Evolutionary conservation across 2,797 vertebrate genomes (phyloP).

Genomic region (Pitangus sulphuratus): DNA sequence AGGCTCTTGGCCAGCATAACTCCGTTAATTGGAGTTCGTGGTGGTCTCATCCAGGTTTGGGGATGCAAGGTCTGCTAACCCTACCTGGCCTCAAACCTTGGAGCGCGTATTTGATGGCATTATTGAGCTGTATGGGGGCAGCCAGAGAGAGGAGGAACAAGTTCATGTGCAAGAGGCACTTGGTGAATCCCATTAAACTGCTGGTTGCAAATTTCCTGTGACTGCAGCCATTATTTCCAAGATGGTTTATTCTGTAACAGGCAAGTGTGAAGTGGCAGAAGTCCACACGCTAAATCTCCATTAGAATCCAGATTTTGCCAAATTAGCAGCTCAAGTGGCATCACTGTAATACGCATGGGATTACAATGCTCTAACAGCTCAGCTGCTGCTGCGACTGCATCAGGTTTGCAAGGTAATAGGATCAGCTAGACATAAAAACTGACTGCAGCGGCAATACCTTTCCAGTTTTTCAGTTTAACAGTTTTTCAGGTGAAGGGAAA

Average conservation of each 20-base stretch:
- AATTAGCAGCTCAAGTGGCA: background rate
- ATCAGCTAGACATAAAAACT: background rate
- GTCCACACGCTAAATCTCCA: background rate
- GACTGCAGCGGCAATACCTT: accelerated
- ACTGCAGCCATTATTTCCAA: background rate
- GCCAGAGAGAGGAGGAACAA: background rate
- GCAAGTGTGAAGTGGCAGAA: background rate
- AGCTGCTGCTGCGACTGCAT: background rate
- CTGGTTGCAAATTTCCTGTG: background rate
- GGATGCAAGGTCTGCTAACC: background rate
- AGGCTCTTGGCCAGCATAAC: accelerated
- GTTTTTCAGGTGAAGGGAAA: background rate
- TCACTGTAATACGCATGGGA: accelerated
- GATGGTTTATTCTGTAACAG: background rate
- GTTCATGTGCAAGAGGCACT: accelerated
- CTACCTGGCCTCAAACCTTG: background rate
- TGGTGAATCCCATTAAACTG: background rate
- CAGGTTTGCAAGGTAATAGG: accelerated
- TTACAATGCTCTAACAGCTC: background rate
- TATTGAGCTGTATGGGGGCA: background rate
- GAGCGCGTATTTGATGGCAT: accelerated
- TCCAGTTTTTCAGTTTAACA: background rate
- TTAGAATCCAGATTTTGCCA: background rate
- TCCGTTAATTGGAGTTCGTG: accelerated
- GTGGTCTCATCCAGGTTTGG: background rate